Percentiles rank a stretch among this genome's conserved stretches.
Conservation (phyloP, 2,797 vertebrate species). For the Limnodromus scolopaceus region DNA sequence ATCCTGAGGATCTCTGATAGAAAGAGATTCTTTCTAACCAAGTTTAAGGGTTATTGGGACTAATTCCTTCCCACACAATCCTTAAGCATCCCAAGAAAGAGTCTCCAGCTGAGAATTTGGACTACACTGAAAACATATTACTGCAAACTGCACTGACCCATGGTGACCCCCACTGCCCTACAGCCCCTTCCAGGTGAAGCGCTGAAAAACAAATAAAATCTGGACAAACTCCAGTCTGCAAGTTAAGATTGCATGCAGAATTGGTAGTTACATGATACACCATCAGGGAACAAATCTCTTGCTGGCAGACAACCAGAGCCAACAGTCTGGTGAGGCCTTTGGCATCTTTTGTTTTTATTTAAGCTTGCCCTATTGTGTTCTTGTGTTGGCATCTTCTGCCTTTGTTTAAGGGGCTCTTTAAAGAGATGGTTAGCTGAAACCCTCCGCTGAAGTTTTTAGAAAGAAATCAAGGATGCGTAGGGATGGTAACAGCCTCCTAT, state of each 20-base stretch:
- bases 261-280: background rate
- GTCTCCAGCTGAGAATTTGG: conserved; percentile 74
- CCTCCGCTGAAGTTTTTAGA: background rate
- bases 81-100: conserved; percentile 69
- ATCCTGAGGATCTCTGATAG: conserved; percentile 28
- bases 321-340: background rate
- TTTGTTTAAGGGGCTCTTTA: conserved; percentile 10
- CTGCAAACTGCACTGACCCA: conserved; percentile 61
- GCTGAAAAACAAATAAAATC: conserved; percentile 46
- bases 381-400: conserved; percentile 5
- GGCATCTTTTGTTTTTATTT: background rate
- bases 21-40: conserved; percentile 56
- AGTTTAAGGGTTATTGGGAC: conserved; percentile 47
- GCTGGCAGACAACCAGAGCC: conserved; percentile 9
- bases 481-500: background rate
- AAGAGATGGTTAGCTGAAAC: background rate
- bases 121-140: conserved; percentile 68
- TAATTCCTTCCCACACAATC: conserved; percentile 59
- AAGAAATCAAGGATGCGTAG: background rate
- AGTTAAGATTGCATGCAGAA: background rate
- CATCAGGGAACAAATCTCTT: background rate
- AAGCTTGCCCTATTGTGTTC: conserved; percentile 16
- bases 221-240: conserved; percentile 24
- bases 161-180: conserved; percentile 29
- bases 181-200: conserved; percentile 60